Evolutionary conservation across 2,113 vertebrate genomes (phyloP).

Genomic region (Hiodon tergisus): DNA sequence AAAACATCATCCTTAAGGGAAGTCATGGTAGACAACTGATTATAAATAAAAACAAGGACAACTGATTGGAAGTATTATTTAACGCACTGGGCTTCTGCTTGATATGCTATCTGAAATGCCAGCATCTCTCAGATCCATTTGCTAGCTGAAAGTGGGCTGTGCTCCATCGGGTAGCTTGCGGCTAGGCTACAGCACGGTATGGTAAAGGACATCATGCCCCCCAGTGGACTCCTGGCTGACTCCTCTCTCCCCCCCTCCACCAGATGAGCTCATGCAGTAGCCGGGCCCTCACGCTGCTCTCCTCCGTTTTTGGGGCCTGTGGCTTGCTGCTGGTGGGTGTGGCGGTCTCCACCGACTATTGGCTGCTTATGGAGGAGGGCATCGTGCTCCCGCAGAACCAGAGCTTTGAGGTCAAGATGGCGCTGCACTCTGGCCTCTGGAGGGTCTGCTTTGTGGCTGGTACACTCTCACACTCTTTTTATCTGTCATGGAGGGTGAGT

Average conservation of each 20-base stretch:
- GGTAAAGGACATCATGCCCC: too few relatives aligned
- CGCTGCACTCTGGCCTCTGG: conserved; percentile 82
- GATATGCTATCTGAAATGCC: too few relatives aligned
- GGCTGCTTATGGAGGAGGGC: conserved; percentile 86
- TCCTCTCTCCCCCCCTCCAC: conserved; percentile 7
- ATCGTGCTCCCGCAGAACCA: conserved; percentile 83
- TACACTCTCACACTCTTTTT: conserved; percentile 28
- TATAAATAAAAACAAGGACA: too few relatives aligned
- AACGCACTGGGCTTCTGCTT: too few relatives aligned
- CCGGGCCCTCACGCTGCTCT: conserved; percentile 79
- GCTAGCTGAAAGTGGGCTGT: too few relatives aligned
- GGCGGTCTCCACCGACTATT: conserved; percentile 85
- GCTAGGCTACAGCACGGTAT: too few relatives aligned
- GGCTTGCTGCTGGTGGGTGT: conserved; percentile 79
- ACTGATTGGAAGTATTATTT: too few relatives aligned
- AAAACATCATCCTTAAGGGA: too few relatives aligned
- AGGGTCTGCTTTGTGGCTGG: conserved; percentile 85
- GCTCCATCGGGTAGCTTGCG: too few relatives aligned
- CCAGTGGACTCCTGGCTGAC: too few relatives aligned
- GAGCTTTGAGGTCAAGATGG: conserved; percentile 84
- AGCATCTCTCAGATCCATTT: too few relatives aligned
- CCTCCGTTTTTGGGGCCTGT: conserved; percentile 77
- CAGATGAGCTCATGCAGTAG: conserved; percentile 86
- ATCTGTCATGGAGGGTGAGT: neutral
- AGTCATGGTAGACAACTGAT: too few relatives aligned